These are phyloP conservation scores for Phasia obesa DNA, from an alignment of 2,888 invertebrate species.

Conservation along the genomic window DNA sequence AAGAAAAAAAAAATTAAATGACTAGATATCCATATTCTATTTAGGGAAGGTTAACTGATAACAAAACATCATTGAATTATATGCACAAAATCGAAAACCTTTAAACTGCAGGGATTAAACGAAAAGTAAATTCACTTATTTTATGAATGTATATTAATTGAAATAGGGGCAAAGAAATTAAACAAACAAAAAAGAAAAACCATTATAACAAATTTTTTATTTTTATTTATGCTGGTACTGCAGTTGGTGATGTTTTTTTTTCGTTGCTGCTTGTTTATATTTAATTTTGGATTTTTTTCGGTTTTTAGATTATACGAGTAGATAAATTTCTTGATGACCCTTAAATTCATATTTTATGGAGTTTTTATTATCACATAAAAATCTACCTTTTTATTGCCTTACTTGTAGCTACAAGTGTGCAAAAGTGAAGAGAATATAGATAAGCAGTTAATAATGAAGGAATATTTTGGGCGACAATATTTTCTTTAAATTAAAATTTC, in stretches of 20 bases:
- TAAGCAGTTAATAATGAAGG: too few relatives aligned
- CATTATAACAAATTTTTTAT: slow-evolving; percentile 2
- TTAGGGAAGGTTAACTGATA: too few relatives aligned
- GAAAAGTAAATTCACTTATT: neutral
- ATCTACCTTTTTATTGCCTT: too few relatives aligned
- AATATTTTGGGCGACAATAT: too few relatives aligned
- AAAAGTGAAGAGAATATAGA: too few relatives aligned
- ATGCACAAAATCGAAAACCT: too few relatives aligned
- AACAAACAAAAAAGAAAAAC: neutral
- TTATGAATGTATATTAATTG: neutral
- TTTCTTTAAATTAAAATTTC: too few relatives aligned
- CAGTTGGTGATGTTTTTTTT: neutral
- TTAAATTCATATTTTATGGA: neutral
- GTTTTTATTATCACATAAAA: too few relatives aligned
- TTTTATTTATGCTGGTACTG: neutral
- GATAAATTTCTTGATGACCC: slow-evolving; percentile 2
- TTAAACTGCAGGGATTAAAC: neutral
- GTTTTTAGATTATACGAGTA: neutral
- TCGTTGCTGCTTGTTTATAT: slow-evolving; percentile 9
- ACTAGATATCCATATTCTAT: too few relatives aligned
- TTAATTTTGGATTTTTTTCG: neutral
- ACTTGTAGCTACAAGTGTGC: too few relatives aligned
- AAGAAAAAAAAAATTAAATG: too few relatives aligned
- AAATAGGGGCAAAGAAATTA: neutral
- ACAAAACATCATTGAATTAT: too few relatives aligned